Evolutionary conservation across 64 coral and sea anemone species (phyloP), one percentile per base, ranked within the genome.

Genomic region (Montipora sp.): DNA sequence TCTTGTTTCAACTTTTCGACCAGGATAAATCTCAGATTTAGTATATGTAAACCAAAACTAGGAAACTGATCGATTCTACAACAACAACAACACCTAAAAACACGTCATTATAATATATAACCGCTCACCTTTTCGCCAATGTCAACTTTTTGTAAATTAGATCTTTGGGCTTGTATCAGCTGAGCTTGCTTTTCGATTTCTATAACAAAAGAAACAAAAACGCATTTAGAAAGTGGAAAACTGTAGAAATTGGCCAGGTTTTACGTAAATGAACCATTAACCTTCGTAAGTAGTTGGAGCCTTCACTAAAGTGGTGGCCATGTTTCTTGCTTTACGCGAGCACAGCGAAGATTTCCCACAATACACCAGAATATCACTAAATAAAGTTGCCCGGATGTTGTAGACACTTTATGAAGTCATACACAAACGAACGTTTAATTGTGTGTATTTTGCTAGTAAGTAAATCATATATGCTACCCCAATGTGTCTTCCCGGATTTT

Each of bases 121-220:
- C 6, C 53, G 46, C 65, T 74, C 69, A 69, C 47, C 47, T 60
- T 82, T 91, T 91, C 89, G 47, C 78, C 67, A 21, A 60, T 48
- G 48, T 47, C 70, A 91, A 77, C 75, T 50, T 93, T 93, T 5
- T 50, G 73, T 22, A 78, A 78, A 73, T 81, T 86, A 15, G 91
- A 79, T 79, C 91, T 78, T 55, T 86, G 83, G 51, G 91, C 91
- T 74, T 93, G 91, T 57, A 93, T 55, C 66, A 87, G 83, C 68
- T 93, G 91, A 61, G 87, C 87, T 75, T 93, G 91, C 55, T 78
- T 88, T 44, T 93, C 91, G 20, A 93, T 93, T 73, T 93, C 91
- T 93, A 21, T 3, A 5, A 66, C 16, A 70, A 79, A 93, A 59
- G 55, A 4, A 19, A 5, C 19, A 11, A 43, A 12, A 15, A 36